Evolutionary conservation across 1,140 invertebrate genomes (phyloP).

Genomic region (Limonius californicus): DNA sequence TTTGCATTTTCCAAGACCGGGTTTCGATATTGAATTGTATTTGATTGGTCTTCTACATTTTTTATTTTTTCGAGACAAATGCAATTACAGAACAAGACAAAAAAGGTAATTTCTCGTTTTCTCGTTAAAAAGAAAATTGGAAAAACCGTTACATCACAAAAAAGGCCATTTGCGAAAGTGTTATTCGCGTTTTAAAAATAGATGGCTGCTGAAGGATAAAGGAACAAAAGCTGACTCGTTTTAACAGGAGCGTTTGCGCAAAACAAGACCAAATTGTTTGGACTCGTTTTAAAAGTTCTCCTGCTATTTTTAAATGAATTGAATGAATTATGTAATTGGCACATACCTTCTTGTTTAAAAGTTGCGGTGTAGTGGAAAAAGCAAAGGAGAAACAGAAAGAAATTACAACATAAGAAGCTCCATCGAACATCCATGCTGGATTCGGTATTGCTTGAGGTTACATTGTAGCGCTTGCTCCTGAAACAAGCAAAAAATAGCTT

Average conservation of each 20-base stretch:
- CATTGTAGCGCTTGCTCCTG: slow-evolving; percentile 37
- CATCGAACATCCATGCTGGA: slow-evolving; percentile 42
- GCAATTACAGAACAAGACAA: not conserved
- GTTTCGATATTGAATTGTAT: slow-evolving; percentile 1
- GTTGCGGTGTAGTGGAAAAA: slow-evolving; percentile 34
- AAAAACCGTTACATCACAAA: slow-evolving; percentile 11
- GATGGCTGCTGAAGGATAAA: not conserved
- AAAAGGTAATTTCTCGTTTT: slow-evolving; percentile 8
- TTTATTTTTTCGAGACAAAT: not conserved
- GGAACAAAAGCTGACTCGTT: not conserved
- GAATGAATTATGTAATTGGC: not conserved
- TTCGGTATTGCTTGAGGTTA: slow-evolving; percentile 34
- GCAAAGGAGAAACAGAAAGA: slow-evolving; percentile 28
- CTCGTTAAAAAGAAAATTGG: slow-evolving; percentile 8
- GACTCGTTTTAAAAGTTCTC: no score
- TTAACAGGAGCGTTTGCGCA: not conserved
- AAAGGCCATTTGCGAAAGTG: slow-evolving; percentile 4
- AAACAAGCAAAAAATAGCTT: slow-evolving; percentile 24
- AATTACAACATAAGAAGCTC: slow-evolving; percentile 29
- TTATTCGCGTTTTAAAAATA: slow-evolving; percentile 2
- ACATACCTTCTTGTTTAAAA: slow-evolving; percentile 40
- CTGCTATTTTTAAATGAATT: no score
- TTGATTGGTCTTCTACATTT: not conserved
- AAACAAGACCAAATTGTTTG: not conserved
- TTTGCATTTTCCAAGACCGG: not conserved